phyloP scores from a whole-genome alignment of 2,113 vertebrate genomes.

The Brachionichthys hirsutus region DNA sequence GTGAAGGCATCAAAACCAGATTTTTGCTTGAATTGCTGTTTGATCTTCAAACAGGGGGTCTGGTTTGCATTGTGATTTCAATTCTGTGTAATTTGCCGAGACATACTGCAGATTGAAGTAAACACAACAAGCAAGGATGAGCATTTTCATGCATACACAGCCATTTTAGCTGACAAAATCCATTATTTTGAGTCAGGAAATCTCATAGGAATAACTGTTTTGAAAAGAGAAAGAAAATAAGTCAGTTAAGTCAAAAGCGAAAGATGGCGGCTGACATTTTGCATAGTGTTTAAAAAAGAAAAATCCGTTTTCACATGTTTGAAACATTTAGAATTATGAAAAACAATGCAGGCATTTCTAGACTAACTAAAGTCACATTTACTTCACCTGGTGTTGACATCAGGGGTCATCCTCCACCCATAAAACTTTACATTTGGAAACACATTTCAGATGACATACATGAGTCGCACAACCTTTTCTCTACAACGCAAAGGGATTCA shows the following conservation, averaged over 20 bases:
- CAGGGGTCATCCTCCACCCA: too few relatives aligned
- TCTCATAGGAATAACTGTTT: conserved; percentile 5
- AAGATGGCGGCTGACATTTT: not conserved
- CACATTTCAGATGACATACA: too few relatives aligned
- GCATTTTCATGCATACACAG: conserved; percentile 8
- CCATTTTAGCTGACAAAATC: conserved; percentile 30
- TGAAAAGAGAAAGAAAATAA: conserved; percentile 25
- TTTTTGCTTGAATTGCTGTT: conserved; percentile 34
- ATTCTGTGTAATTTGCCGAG: conserved; percentile 17
- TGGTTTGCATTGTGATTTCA: conserved; percentile 28
- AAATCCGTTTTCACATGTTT: too few relatives aligned
- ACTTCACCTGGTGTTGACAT: too few relatives aligned
- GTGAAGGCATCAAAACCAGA: conserved; percentile 14
- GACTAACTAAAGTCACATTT: not conserved
- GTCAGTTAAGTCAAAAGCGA: conserved; percentile 1
- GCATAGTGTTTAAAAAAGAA: too few relatives aligned
- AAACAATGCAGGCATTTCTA: not conserved
- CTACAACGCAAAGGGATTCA: too few relatives aligned
- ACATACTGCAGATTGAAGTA: conserved; percentile 16
- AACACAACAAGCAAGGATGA: conserved; percentile 24
- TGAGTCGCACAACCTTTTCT: too few relatives aligned
- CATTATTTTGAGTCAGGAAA: conserved; percentile 18
- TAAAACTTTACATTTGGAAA: too few relatives aligned
- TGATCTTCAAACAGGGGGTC: conserved; percentile 26
- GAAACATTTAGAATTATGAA: too few relatives aligned